Conservation (phyloP, 2,888 invertebrate species). For the Drosophila meridiana region DNA sequence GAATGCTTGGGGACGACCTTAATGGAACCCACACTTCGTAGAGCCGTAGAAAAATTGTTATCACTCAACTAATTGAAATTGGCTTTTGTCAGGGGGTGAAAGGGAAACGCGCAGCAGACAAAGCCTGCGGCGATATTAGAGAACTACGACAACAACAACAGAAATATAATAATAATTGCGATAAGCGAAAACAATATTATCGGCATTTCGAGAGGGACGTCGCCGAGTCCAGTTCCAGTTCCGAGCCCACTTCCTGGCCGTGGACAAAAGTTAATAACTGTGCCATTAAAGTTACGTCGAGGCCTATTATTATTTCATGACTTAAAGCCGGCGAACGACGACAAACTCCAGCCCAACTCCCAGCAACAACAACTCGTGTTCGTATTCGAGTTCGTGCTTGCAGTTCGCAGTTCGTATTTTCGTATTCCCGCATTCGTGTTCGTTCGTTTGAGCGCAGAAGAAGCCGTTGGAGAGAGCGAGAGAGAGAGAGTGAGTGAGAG, state of each 20-base stretch:
- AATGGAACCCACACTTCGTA: conserved; percentile 9
- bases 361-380: neutral
- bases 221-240: conserved; percentile 1
- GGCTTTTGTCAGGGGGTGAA: conserved; percentile 16
- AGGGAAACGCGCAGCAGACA: conserved; percentile 25
- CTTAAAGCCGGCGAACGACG: conserved; percentile 59
- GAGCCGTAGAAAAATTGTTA: conserved; percentile 1
- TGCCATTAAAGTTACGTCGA: conserved; percentile 63
- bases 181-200: conserved; percentile 52
- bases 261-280: conserved; percentile 68
- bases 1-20: neutral
- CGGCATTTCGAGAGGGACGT: neutral
- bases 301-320: conserved; percentile 67
- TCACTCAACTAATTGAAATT: conserved; percentile 36
- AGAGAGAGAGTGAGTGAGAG: conserved; percentile 2
- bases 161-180: conserved; percentile 37
- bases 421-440: neutral
- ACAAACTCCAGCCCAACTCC: conserved; percentile 6
- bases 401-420: neutral
- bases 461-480: conserved; percentile 3
- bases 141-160: conserved; percentile 1
- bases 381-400: conserved; percentile 21
- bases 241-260: conserved; percentile 38
- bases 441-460: conserved; percentile 22
- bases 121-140: conserved; percentile 19